These are phyloP conservation scores for Dusona sp. DNA, from an alignment of 2,888 invertebrate species.

Conservation along the genomic window DNA sequence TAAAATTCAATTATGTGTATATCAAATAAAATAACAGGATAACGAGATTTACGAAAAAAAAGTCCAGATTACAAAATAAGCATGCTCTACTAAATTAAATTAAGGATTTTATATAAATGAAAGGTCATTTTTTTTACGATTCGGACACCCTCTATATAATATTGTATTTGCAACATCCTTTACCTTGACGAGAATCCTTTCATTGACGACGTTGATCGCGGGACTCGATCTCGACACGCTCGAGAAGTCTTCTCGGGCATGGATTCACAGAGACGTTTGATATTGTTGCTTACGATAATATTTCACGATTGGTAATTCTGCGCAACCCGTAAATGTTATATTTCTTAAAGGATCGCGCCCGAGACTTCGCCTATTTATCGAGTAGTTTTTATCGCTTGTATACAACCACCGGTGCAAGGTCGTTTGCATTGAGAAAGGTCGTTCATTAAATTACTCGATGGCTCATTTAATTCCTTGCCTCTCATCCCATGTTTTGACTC, in stretches of 20 bases:
- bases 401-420: conserved; percentile 12
- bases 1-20: neutral
- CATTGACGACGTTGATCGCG: conserved; percentile 56
- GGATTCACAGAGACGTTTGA: conserved; percentile 44
- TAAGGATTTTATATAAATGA: neutral
- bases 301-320: conserved; percentile 21
- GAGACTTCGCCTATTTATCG: conserved; percentile 22
- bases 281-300: neutral
- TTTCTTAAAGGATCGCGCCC: neutral
- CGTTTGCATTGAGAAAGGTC: conserved; percentile 25
- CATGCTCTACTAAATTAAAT: too few species aligned
- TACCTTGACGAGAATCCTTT: conserved; percentile 62
- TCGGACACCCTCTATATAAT: neutral
- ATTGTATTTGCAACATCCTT: conserved; percentile 60
- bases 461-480: neutral
- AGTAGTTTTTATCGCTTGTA: conserved; percentile 1
- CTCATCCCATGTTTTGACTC: neutral
- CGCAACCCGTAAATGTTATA: neutral
- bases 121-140: too few species aligned
- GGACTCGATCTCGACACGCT: conserved; percentile 65
- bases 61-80: too few species aligned
- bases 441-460: conserved; percentile 11
- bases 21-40: too few species aligned
- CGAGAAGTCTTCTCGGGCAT: conserved; percentile 62
- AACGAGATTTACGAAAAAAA: neutral